Evolutionary conservation across 1,140 invertebrate species (phyloP), one percentile per base, ranked within the genome.

Genomic region (Copidosoma floridanum): DNA sequence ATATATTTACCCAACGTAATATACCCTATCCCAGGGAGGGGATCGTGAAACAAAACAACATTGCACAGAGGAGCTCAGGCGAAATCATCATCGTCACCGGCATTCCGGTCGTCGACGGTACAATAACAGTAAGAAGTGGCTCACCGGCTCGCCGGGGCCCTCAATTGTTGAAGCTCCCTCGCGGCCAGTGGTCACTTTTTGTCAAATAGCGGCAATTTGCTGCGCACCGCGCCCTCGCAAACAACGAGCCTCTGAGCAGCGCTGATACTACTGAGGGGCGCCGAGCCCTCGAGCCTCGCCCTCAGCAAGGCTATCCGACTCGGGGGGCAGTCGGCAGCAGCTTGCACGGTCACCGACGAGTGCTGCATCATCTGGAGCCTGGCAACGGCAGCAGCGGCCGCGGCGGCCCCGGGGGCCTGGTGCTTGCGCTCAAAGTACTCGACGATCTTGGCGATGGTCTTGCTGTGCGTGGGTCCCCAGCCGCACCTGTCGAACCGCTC

Each of bases 371-470:
- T n/a, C n/a, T n/a, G n/a, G n/a, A n/a, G n/a, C n/a, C n/a, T n/a
- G n/a, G n/a, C n/a, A n/a, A n/a, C n/a, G n/a, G n/a, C n/a, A n/a
- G n/a, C n/a, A 18, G 65, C n/a, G n/a, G 37, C 74, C 71, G 10
- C 73, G 70, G 20, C 73, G 58, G 43, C 73, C 26, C 75, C 67
- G 2, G 61, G 63, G 1, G 79, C 69, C 67, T 83, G 80, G n/a
- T n/a, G n/a, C 79, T 92, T 91, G 14, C 88, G 81, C 75, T 94
- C 92, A 71, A 94, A 93, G 72, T 93, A 94, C 64, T 94, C 91
- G 11, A 94, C 91, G 58, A 93, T 93, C 68, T 90, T 89, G 38
- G 89, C 88, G 47, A 94, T 93, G 2, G 78, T 79, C 37, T 81
- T 92, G 85, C 61, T 84, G 71, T 85, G 84, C 24, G 88, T 84